Percentiles rank a stretch among this genome's conserved stretches.
phyloP scores from a whole-genome alignment of 2,113 vertebrate species.

The Blennius ocellaris region DNA sequence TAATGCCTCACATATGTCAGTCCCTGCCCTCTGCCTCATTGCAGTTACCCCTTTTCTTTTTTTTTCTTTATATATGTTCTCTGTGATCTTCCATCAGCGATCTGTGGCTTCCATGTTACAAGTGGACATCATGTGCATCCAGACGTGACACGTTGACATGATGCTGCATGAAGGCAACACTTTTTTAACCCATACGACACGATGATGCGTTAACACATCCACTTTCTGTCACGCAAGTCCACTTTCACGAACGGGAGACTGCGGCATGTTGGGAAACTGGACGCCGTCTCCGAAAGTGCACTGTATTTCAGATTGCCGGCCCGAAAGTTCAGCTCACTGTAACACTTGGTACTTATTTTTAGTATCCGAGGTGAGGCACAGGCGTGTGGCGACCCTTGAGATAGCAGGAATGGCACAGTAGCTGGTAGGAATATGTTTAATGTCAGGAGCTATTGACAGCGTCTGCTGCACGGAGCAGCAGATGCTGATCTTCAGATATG shows the following conservation, averaged over 20 bases:
- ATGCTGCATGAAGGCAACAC: not conserved
- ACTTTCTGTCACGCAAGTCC: not conserved
- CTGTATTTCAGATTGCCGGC: constrained; percentile 14
- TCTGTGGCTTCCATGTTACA: not conserved
- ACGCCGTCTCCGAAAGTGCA: not conserved
- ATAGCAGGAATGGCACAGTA: constrained; percentile 23
- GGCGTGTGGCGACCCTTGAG: constrained; percentile 32
- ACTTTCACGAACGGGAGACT: not conserved
- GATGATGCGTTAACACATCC: not conserved
- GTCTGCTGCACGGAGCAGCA: not conserved
- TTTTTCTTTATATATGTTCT: not conserved
- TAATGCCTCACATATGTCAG: constrained; percentile 13
- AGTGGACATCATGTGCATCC: not conserved
- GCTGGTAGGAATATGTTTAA: constrained; percentile 23
- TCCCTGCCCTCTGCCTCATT: not conserved
- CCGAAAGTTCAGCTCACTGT: constrained; percentile 19
- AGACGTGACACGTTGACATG: not conserved
- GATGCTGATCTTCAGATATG: not conserved
- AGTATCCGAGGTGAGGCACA: constrained; percentile 30
- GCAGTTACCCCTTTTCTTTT: constrained; percentile 23
- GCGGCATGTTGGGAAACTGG: constrained; percentile 24
- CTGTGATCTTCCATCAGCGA: not conserved
- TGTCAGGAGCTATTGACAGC: constrained; percentile 44
- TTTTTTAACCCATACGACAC: not conserved
- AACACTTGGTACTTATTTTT: constrained; percentile 42